A percentile compares a stretch with the other conserved stretches of the same genome.
Conservation (phyloP, 2,113 vertebrate species). For the Psophia crepitans region DNA sequence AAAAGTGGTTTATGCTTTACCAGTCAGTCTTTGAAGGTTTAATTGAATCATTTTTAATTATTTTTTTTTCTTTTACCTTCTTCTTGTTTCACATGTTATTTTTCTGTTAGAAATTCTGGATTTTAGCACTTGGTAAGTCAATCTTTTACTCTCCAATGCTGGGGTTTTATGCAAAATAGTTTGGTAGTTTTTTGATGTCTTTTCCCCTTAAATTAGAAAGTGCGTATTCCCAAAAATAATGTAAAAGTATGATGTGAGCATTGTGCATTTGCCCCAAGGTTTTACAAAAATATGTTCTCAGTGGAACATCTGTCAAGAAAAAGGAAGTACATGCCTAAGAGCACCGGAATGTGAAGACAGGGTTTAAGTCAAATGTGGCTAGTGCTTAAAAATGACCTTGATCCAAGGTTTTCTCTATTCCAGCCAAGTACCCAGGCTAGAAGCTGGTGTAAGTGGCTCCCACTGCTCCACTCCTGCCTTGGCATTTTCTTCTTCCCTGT, state of each 20-base stretch:
- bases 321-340: not conserved
- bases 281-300: not conserved
- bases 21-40: not conserved
- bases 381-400: not conserved
- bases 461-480: not conserved
- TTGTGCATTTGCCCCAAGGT: not conserved
- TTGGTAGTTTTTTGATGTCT: not conserved
- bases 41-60: no score
- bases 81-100: not conserved
- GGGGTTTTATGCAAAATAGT: not conserved
- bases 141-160: not conserved
- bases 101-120: not conserved
- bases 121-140: not conserved
- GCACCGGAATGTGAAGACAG: not conserved
- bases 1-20: not conserved
- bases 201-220: not conserved
- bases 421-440: rapidly evolving
- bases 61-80: not conserved
- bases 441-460: not conserved
- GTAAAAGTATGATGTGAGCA: not conserved
- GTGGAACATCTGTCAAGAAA: not conserved
- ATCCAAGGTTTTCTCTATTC: not conserved
- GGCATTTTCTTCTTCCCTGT: not conserved
- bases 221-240: not conserved
- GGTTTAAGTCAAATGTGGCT: not conserved